Conservation (phyloP, 1,140 invertebrate species). For the Drosophila ficusphila region DNA sequence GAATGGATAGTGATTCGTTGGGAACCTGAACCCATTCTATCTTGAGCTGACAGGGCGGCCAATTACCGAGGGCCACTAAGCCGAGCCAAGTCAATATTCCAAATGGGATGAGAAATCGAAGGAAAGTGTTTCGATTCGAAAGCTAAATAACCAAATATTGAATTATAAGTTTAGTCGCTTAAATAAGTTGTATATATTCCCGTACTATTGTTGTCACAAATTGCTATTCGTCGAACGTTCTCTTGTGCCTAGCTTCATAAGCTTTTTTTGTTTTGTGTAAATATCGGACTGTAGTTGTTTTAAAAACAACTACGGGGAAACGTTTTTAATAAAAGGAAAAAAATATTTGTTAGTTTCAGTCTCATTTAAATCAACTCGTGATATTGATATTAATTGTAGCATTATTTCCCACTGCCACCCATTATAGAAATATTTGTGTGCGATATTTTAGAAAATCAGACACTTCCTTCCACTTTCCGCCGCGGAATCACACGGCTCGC, state of each 20-base stretch:
- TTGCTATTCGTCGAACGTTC: slow-evolving; percentile 29
- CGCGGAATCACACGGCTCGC: slow-evolving; percentile 26
- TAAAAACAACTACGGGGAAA: neutral
- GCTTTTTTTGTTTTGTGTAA: slow-evolving; percentile 17
- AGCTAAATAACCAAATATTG: slow-evolving; percentile 75
- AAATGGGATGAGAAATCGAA: slow-evolving; percentile 11
- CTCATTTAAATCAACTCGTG: neutral
- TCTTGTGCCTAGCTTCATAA: slow-evolving; percentile 21
- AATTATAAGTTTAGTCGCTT: slow-evolving; percentile 45
- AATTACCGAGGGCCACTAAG: neutral
- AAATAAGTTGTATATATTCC: slow-evolving; percentile 19
- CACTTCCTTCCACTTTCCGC: slow-evolving; percentile 33
- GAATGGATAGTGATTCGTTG: neutral
- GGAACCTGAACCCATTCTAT: neutral
- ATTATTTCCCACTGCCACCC: slow-evolving; percentile 5
- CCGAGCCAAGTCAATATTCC: slow-evolving; percentile 10
- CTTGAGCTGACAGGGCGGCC: neutral
- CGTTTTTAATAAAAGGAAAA: slow-evolving; percentile 24
- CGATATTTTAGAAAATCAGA: slow-evolving; percentile 14
- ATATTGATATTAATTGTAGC: neutral
- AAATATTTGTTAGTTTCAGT: neutral
- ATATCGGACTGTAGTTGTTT: neutral
- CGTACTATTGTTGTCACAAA: slow-evolving; percentile 44
- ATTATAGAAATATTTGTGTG: slow-evolving; percentile 15
- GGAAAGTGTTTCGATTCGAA: slow-evolving; percentile 32